Evolutionary conservation across 2,113 vertebrate genomes (phyloP).

Genomic region (Bagarius yarrelli): DNA sequence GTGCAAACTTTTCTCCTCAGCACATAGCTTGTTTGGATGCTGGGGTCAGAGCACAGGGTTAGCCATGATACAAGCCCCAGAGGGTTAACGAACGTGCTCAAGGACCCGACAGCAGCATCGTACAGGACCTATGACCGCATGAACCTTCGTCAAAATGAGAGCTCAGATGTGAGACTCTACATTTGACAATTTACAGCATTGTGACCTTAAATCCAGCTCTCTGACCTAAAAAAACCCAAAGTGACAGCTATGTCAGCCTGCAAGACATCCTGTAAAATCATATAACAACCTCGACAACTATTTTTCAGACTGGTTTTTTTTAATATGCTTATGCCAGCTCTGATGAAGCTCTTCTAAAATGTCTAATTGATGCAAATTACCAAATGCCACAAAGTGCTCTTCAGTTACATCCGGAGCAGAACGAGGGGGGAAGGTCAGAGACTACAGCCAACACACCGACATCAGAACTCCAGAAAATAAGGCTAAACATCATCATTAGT

Average conservation of each 20-base stretch:
- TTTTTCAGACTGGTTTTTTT: conserved; percentile 37
- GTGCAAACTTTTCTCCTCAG: background rate
- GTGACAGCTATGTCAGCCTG: background rate
- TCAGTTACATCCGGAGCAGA: conserved; percentile 43
- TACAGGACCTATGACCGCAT: background rate
- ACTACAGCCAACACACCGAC: background rate
- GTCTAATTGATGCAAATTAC: conserved; percentile 57
- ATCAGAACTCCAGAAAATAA: background rate
- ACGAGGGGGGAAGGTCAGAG: conserved; percentile 6
- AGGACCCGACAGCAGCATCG: background rate
- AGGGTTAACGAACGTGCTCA: background rate
- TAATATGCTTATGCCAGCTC: conserved; percentile 46
- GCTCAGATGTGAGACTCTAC: background rate
- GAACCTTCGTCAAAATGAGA: background rate
- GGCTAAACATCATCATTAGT: no score
- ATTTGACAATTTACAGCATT: background rate
- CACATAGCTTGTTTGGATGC: background rate
- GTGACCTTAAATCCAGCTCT: background rate
- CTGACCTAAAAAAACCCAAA: background rate
- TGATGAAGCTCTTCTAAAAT: conserved; percentile 53
- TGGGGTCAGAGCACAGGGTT: background rate
- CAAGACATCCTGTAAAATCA: background rate
- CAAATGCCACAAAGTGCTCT: conserved; percentile 44
- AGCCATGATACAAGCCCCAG: background rate
- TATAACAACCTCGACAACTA: background rate